Base-by-base conservation (phyloP, 2,113 vertebrate species). In the Candoia aspera region DNA sequence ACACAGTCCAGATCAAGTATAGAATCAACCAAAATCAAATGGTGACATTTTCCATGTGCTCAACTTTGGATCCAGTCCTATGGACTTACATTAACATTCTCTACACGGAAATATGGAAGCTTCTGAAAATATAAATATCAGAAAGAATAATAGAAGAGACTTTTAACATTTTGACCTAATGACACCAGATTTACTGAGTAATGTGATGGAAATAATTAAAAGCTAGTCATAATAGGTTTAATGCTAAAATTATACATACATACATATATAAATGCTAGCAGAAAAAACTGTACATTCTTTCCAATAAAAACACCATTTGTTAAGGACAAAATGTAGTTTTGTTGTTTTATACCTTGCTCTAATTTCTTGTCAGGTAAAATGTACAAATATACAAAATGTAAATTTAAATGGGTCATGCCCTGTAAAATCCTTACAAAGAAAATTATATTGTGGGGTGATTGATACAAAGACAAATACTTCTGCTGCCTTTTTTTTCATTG, bases 351-450 rank as follows among this genome's bases (percentile, higher is more conserved):
- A 12, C 33, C 64, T 46, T 86, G 58, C 1, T 91, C 88, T 96
- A 68, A 73, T 94, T 84, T 95, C 64, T 93, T 29, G 2, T 59
- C 86, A 33, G 62, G 9, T 13, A 10, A 92, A 54, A 94, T 89
- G n/a, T n/a, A n/a, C n/a, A n/a, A n/a, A 94, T 89, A 58, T 15
- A 92, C 95, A 91, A 90, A 64, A 86, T 92, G 86, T 91, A 84
- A 84, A 93, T 92, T 58, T 87, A 95, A 95, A 93, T 89, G 84
- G 92, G 91, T 95, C 88, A 84, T 73, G n/a, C 93, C 91, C 91
- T 94, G 90, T 92, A 94, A 90, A 89, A 87, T 26, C 58, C 46
- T 46, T 60, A 93, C 83, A 54, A 87, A 93, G 91, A 86, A 92
- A 92, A 33, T 29, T 19, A 12, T 49, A 59, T 90, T 89, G 86